These are phyloP conservation scores for Sinocyclocheilus maitianheensis DNA, from an alignment of 2,113 vertebrate genomes.

Conservation along the genomic window DNA sequence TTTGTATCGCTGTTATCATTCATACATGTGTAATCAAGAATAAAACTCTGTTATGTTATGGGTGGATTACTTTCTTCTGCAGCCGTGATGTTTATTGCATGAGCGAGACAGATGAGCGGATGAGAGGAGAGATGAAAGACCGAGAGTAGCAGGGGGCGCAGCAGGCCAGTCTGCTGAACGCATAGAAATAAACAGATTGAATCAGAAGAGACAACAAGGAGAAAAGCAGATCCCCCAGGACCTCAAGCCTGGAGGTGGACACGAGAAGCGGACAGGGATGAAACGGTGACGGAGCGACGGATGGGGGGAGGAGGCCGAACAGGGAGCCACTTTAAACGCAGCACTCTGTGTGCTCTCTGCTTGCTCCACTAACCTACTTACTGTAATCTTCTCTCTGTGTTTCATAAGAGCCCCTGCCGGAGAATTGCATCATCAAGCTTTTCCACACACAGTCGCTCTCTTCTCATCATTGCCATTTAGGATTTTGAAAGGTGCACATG, in stretches of 20 bases:
- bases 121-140: slow-evolving; percentile 7
- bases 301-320: slow-evolving; percentile 8
- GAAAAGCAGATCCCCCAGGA: background rate
- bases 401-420: slow-evolving; percentile 75
- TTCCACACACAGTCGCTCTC: slow-evolving; percentile 34
- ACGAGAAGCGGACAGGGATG: slow-evolving; percentile 1
- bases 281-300: background rate
- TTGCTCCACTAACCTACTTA: slow-evolving; percentile 81
- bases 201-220: background rate
- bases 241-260: background rate
- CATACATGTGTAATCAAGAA: background rate
- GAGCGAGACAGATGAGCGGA: background rate
- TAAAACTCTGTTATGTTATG: background rate
- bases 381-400: slow-evolving; percentile 75
- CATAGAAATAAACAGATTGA: slow-evolving; percentile 18
- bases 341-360: slow-evolving; percentile 58
- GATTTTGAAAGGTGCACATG: slow-evolving; percentile 21
- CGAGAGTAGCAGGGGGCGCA: background rate
- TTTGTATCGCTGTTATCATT: background rate
- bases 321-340: slow-evolving; percentile 22
- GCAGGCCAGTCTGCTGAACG: background rate
- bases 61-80: background rate
- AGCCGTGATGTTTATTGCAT: background rate
- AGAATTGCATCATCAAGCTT: slow-evolving; percentile 73
- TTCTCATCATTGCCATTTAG: slow-evolving; percentile 18